These are phyloP conservation scores for Spisula subtruncata DNA, from an alignment of 2,888 invertebrate genomes.

Conservation along the genomic window DNA sequence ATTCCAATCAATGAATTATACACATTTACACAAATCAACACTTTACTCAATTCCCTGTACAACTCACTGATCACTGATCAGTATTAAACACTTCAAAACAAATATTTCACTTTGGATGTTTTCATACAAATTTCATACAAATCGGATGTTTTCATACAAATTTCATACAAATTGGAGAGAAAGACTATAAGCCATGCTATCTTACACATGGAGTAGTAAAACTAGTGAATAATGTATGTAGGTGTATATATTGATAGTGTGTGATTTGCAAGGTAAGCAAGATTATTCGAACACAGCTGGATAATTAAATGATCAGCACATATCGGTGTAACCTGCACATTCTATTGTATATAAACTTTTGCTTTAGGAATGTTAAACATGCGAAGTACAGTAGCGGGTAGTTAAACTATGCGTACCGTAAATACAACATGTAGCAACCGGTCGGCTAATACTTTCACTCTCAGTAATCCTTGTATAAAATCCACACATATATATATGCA, in stretches of 20 bases:
- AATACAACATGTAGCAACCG: neutral
- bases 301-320: slow-evolving; percentile 24
- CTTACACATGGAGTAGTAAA: neutral
- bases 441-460: too few relatives aligned
- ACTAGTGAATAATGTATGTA: neutral
- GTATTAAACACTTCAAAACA: neutral
- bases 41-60: neutral
- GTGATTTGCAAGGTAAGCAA: slow-evolving; percentile 24
- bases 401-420: neutral
- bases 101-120: neutral
- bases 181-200: too few relatives aligned
- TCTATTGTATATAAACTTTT: neutral
- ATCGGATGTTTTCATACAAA: neutral
- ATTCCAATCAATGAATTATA: neutral
- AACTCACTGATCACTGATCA: neutral
- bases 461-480: too few relatives aligned
- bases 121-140: neutral
- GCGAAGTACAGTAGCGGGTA: neutral
- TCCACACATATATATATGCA: too few relatives aligned
- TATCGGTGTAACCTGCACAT: slow-evolving; percentile 1
- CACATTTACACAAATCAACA: neutral
- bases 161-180: too few relatives aligned
- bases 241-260: neutral
- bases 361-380: neutral
- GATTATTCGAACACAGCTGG: neutral